Conservation (phyloP, 2,113 vertebrate genomes). For the Zosterops lateralis region DNA sequence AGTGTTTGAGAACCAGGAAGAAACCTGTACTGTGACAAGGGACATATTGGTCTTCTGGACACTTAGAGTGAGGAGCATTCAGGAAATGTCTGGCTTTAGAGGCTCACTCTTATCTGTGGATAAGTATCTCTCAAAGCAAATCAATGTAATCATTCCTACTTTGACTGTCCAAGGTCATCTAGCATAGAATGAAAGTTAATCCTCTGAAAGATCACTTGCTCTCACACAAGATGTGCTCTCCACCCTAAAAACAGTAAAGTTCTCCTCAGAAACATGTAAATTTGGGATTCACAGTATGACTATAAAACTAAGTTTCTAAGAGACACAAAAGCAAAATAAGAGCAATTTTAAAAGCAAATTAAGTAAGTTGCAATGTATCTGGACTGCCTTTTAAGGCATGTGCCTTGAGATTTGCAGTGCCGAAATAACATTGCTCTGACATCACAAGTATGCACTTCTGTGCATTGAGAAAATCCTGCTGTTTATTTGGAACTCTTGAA, state of each 20-base stretch:
- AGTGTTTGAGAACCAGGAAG: background rate
- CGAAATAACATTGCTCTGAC: slow-evolving; percentile 47
- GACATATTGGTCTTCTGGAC: background rate
- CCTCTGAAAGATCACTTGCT: background rate
- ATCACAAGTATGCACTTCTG: slow-evolving; percentile 36
- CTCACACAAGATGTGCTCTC: background rate
- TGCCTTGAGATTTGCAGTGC: background rate
- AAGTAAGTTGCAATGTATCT: background rate
- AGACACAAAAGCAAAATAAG: background rate
- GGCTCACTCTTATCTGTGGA: background rate
- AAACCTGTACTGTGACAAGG: background rate
- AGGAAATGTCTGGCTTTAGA: background rate
- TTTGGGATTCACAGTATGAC: background rate
- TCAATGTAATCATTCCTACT: background rate
- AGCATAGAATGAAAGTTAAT: background rate
- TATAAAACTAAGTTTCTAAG: background rate
- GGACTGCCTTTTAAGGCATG: background rate
- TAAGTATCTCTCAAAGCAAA: background rate
- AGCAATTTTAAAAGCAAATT: background rate
- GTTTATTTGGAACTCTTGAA: slow-evolving; percentile 63
- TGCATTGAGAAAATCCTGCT: slow-evolving; percentile 41
- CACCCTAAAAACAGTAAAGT: background rate
- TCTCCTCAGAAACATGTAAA: background rate
- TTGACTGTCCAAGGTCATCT: background rate
- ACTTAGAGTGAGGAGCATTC: background rate